A percentile compares a stretch with the other conserved stretches of the same genome.
phyloP scores from a whole-genome alignment of 2,113 vertebrate genomes.

The Macrotus californicus region DNA sequence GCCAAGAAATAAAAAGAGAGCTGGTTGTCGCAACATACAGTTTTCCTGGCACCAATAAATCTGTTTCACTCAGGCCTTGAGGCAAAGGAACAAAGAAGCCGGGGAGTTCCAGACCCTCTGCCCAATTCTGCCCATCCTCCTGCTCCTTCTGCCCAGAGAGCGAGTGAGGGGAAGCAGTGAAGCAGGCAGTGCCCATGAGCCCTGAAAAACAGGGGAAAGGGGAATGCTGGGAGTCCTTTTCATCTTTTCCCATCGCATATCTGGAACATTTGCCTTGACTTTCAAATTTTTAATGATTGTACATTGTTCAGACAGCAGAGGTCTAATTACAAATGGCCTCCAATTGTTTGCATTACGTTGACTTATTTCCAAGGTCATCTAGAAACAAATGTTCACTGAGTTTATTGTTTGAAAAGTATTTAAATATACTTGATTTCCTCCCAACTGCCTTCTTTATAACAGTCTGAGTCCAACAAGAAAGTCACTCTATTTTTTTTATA shows the following conservation, averaged over 20 bases:
- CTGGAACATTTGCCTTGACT: background rate
- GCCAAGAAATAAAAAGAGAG: conserved; percentile 49
- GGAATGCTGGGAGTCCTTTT: background rate
- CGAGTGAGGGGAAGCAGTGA: background rate
- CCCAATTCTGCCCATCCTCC: background rate
- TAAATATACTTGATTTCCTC: conserved; percentile 31
- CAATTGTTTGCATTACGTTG: conserved; percentile 15
- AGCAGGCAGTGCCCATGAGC: background rate
- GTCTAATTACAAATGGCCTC: conserved; percentile 38
- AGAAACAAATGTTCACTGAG: conserved; percentile 21
- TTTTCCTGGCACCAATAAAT: conserved; percentile 67
- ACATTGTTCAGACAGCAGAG: conserved; percentile 29
- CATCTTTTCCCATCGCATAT: background rate
- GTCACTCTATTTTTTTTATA: background rate
- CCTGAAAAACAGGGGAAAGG: background rate
- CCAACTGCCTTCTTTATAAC: conserved; percentile 17
- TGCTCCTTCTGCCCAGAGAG: background rate
- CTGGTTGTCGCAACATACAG: conserved; percentile 44
- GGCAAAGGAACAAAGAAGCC: background rate
- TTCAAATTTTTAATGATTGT: conserved; percentile 17
- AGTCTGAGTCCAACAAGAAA: background rate
- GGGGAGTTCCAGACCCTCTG: background rate
- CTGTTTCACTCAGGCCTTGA: conserved; percentile 11
- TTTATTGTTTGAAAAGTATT: conserved; percentile 36
- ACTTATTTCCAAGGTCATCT: conserved; percentile 44